A percentile compares a stretch with the other conserved stretches of the same genome.
These are phyloP conservation scores for Hypolimnas misippus DNA, from an alignment of 2,888 invertebrate genomes.

Conservation along the genomic window DNA sequence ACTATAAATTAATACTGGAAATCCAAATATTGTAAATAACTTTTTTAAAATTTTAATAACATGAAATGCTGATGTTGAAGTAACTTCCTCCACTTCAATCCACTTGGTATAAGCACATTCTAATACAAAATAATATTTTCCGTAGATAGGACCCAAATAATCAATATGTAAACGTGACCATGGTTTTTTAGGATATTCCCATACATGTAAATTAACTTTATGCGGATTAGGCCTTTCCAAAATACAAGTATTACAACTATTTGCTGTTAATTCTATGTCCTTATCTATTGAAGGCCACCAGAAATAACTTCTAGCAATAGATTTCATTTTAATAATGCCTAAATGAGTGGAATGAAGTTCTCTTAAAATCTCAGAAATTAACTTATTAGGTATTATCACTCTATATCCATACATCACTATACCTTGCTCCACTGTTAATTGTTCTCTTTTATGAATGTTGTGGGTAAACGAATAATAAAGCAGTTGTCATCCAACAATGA, in stretches of 20 bases:
- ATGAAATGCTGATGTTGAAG: slow-evolving; percentile 6
- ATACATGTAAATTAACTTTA: slow-evolving; percentile 9
- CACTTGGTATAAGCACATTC: slow-evolving; percentile 12
- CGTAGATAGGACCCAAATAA: slow-evolving; percentile 5
- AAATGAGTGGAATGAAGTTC: slow-evolving; percentile 10
- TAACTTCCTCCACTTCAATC: slow-evolving; percentile 13
- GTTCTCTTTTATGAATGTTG: slow-evolving; percentile 8
- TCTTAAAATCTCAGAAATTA: not conserved
- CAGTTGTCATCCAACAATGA: no score
- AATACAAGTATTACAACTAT: slow-evolving; percentile 3
- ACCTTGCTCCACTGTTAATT: slow-evolving; percentile 9
- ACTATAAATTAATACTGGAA: slow-evolving; percentile 1
- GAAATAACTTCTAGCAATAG: slow-evolving; percentile 8
- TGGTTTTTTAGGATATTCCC: not conserved
- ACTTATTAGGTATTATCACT: slow-evolving; percentile 13
- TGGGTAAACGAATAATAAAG: no score
- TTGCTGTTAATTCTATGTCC: slow-evolving; percentile 6
- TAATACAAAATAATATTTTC: not conserved
- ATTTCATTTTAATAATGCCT: slow-evolving; percentile 16
- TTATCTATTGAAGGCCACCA: slow-evolving; percentile 16
- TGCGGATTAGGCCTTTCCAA: slow-evolving; percentile 1
- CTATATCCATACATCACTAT: slow-evolving; percentile 12
- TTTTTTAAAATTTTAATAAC: slow-evolving; percentile 12
- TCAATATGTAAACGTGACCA: slow-evolving; percentile 10
- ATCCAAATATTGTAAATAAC: slow-evolving; percentile 4